These are phyloP conservation scores for Ranitomeya imitator DNA, from an alignment of 2,113 vertebrate species.

Conservation along the genomic window DNA sequence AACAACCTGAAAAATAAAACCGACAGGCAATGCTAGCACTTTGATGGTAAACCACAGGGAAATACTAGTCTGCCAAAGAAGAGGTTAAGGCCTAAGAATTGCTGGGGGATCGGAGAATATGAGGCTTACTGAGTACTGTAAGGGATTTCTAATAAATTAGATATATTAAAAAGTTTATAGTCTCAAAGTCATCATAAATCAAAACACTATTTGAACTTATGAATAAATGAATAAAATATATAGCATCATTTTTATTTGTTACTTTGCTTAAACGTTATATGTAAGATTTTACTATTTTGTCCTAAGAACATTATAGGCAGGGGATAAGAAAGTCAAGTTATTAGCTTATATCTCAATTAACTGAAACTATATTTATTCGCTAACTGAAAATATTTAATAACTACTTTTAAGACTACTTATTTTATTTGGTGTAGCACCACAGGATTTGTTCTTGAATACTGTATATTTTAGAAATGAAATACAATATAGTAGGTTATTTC, in stretches of 20 bases:
- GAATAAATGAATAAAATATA: background rate
- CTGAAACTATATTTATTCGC: background rate
- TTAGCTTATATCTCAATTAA: background rate
- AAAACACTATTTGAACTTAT: background rate
- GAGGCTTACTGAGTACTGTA: background rate
- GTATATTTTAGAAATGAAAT: background rate
- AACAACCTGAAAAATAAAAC: slow-evolving; percentile 6
- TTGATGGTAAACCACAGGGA: slow-evolving; percentile 24
- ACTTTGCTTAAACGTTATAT: background rate
- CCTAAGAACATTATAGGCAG: background rate
- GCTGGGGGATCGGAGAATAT: background rate
- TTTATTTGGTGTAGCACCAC: background rate
- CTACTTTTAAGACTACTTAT: background rate
- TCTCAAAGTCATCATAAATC: background rate
- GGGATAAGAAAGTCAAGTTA: background rate
- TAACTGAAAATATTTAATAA: background rate
- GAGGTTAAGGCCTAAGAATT: slow-evolving; percentile 10
- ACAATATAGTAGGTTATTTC: background rate
- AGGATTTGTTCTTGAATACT: background rate
- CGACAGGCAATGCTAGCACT: slow-evolving; percentile 8
- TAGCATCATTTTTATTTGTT: background rate
- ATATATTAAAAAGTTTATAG: background rate
- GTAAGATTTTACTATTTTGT: background rate
- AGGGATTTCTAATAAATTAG: slow-evolving; percentile 13
- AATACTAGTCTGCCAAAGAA: slow-evolving; percentile 11